Conservation (phyloP, 2,113 vertebrate genomes). For the Regulus satrapa region DNA sequence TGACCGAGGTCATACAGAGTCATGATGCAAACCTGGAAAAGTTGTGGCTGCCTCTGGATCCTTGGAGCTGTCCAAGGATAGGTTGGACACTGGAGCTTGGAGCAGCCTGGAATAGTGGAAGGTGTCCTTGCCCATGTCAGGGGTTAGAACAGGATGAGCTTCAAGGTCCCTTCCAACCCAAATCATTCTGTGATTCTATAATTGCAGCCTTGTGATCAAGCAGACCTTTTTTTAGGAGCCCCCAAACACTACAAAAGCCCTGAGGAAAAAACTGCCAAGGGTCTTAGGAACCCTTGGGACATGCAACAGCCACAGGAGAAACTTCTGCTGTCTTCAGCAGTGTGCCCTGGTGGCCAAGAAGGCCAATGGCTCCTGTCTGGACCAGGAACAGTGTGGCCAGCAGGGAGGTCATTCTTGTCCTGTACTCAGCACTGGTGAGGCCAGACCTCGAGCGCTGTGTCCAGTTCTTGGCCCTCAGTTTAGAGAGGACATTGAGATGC, state of each 20-base stretch:
- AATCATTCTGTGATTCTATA: neutral
- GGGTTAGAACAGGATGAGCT: neutral
- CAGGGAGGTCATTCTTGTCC: no score
- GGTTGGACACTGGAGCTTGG: fast-evolving
- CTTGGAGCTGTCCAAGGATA: neutral
- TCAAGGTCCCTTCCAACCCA: neutral
- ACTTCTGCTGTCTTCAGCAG: neutral
- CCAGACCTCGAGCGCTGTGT: no score
- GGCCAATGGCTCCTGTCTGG: no score
- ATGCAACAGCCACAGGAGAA: neutral
- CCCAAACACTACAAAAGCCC: neutral
- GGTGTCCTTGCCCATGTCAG: neutral
- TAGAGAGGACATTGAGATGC: no score
- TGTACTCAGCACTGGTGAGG: no score
- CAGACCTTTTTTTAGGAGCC: neutral
- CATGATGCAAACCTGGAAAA: neutral
- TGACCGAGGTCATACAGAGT: neutral
- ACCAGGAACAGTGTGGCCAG: no score
- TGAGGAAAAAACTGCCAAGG: neutral
- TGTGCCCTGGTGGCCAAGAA: no score
- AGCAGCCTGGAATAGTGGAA: neutral
- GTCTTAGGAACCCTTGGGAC: neutral
- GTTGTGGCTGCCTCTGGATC: neutral
- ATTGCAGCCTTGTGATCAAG: neutral
- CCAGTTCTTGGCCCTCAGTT: no score